Base-by-base conservation (phyloP, 2,888 invertebrate genomes). In the Apomyelois bistriatella region DNA sequence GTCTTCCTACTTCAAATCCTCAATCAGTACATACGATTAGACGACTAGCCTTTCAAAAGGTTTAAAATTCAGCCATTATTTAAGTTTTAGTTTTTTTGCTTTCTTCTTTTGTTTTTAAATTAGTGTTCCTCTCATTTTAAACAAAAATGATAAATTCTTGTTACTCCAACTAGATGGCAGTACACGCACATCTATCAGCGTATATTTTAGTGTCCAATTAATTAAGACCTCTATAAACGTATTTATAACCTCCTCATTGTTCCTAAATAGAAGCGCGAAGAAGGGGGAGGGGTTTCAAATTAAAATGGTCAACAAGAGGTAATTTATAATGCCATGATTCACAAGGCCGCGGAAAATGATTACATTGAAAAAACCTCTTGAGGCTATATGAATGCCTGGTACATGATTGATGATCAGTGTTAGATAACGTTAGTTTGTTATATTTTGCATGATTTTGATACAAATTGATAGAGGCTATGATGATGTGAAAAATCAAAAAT, bases 391-490 rank as follows among this genome's bases (percentile, higher is more conserved):
- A 37, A 35, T 52, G 68, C 72, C 72, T 71, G 54, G 75, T 75
- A 72, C 68, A 61, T 72, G 75, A 74, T 73, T 68, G 71, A 74
- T 73, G 68, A 58, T 15, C n/a, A 16, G 53, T 58, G 52, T 56
- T 28, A 64, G 64, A 66, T 66, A 67, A 61, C 54, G 56, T 62
- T 55, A 55, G 59, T 32, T 9, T 41, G 41, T 41, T 3, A 28
- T 28, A 12, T 43, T 43, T 32, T 32, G 32, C 32, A 32, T 32
- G 32, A 13, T n/a, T 8, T 4, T 30, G 16, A 12, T 8, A 30
- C 8, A 8, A 30, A 54, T 55, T 59, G 57, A 58, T 59, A n/a
- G n/a, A n/a, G n/a, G n/a, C n/a, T n/a, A n/a, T n/a, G n/a, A n/a
- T n/a, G 42, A 56, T n/a, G 51, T 48, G 57, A 50, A 57, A 61